Evolutionary conservation across 2,888 invertebrate genomes (phyloP).

Genomic region (Apotomis capreana): DNA sequence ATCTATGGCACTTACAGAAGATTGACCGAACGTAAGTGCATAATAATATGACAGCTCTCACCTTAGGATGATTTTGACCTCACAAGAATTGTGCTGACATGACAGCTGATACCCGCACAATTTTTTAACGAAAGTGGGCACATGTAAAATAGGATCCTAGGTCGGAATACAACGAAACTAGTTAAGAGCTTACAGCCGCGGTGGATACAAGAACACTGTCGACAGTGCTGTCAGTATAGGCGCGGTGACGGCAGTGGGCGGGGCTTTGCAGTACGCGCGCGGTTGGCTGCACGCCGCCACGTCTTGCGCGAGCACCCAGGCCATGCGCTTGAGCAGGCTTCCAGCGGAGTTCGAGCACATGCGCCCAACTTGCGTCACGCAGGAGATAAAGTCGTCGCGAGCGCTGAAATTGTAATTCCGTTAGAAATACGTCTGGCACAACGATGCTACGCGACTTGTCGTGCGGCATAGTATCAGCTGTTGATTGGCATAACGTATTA

Average conservation of each 20-base stretch:
- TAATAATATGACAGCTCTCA: too few relatives aligned
- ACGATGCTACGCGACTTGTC: too few relatives aligned
- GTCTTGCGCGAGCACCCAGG: slow-evolving; percentile 75
- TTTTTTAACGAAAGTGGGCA: too few relatives aligned
- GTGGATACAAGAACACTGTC: slow-evolving; percentile 63
- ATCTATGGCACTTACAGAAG: too few relatives aligned
- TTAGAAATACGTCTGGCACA: too few relatives aligned
- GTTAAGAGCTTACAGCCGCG: slow-evolving; percentile 53
- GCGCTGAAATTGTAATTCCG: slow-evolving; percentile 56
- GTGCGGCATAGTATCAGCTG: too few relatives aligned
- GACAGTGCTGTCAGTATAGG: slow-evolving; percentile 65
- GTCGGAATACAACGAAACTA: background rate
- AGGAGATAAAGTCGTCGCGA: slow-evolving; percentile 69
- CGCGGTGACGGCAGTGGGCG: slow-evolving; percentile 54
- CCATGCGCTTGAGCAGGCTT: slow-evolving; percentile 69
- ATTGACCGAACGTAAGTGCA: too few relatives aligned
- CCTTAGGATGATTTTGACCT: too few relatives aligned
- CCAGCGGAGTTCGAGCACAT: slow-evolving; percentile 64
- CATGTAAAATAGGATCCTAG: too few relatives aligned
- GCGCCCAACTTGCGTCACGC: slow-evolving; percentile 67
- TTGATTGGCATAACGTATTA: too few relatives aligned
- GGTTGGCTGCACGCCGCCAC: slow-evolving; percentile 71
- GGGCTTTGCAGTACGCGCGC: slow-evolving; percentile 65
- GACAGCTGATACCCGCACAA: too few relatives aligned
- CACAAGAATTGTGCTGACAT: too few relatives aligned